These are phyloP conservation scores for Trachops cirrhosus DNA, from an alignment of 2,797 vertebrate genomes.

Conservation along the genomic window DNA sequence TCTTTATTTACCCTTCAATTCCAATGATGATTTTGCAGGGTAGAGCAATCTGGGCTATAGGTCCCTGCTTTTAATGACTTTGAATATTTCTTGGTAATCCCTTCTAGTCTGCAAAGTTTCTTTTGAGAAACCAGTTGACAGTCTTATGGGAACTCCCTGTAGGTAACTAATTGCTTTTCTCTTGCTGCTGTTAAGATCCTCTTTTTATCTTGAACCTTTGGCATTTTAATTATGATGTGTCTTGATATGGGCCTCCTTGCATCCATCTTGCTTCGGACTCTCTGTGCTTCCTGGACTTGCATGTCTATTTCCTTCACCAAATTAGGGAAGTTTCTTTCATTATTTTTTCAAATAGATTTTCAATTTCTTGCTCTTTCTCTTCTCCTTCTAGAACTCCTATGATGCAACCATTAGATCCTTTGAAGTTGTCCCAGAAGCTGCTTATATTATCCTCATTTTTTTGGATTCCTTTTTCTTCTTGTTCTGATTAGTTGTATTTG, in stretches of 20 bases:
- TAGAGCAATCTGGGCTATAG: not conserved
- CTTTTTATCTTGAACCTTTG: not conserved
- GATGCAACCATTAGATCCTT: not conserved
- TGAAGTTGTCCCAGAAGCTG: not conserved
- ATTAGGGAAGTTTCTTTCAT: not conserved
- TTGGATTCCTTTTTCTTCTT: not conserved
- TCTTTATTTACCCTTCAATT: not conserved
- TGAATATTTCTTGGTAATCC: not conserved
- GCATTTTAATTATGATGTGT: not conserved
- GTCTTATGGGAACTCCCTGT: not conserved
- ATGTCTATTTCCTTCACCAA: not conserved
- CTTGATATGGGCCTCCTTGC: not conserved
- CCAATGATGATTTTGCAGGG: not conserved
- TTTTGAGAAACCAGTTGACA: not conserved
- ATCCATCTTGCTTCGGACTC: not conserved
- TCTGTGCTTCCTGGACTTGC: not conserved
- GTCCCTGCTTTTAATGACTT: not conserved
- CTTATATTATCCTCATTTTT: not conserved
- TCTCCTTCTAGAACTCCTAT: not conserved
- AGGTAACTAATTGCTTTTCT: not conserved
- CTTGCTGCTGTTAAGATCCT: not conserved
- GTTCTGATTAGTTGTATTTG: not conserved
- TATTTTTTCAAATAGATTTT: too few relatives aligned
- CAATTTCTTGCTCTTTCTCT: not conserved
- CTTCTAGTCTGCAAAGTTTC: not conserved